Conservation (phyloP, 2,888 invertebrate species). For the Zhengitettix transpicula region DNA sequence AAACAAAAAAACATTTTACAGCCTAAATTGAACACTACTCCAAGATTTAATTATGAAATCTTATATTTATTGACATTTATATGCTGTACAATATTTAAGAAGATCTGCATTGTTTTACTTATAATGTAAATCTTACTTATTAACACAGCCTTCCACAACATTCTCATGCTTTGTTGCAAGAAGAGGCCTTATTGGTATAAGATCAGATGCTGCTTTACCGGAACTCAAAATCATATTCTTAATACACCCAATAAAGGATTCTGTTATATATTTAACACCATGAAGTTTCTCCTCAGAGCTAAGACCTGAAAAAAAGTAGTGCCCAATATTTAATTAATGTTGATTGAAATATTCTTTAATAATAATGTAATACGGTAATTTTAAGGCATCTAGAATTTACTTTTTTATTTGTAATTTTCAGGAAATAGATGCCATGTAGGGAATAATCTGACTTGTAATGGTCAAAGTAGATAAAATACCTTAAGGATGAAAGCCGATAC, state of each 20-base stretch:
- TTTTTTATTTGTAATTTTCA: too few species aligned
- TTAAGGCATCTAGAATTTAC: too few species aligned
- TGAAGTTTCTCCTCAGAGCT: constrained; percentile 78
- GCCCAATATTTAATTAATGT: too few species aligned
- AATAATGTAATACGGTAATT: too few species aligned
- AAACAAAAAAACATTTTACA: background rate
- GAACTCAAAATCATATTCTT: constrained; percentile 73
- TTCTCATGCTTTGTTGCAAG: constrained; percentile 80
- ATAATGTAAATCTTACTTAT: constrained; percentile 35
- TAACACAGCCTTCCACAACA: constrained; percentile 73
- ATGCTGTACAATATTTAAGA: too few species aligned
- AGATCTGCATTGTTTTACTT: background rate
- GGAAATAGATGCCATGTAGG: too few species aligned
- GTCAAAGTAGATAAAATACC: too few species aligned
- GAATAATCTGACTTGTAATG: too few species aligned
- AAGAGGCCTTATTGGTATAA: constrained; percentile 62
- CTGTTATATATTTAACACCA: constrained; percentile 82
- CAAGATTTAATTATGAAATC: too few species aligned
- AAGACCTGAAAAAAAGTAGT: constrained; percentile 35
- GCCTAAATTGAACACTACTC: background rate
- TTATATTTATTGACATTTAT: too few species aligned
- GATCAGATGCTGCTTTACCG: constrained; percentile 69
- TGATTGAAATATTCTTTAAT: too few species aligned
- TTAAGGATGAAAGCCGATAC: too few species aligned
- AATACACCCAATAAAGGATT: constrained; percentile 84